phyloP scores from a whole-genome alignment of 64 coral and sea anemone species.

The Porites lutea region DNA sequence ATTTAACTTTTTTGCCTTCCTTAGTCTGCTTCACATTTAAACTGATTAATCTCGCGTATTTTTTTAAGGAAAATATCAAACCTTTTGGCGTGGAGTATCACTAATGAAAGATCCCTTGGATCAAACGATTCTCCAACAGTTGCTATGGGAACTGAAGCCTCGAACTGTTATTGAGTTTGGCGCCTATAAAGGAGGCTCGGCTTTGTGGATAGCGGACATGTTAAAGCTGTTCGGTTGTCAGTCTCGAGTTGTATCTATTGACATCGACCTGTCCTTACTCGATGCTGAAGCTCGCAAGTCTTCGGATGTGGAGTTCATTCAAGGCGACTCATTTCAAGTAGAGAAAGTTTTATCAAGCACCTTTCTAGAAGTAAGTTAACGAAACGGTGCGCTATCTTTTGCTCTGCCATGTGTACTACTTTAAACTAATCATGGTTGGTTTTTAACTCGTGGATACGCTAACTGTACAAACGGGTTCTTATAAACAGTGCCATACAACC shows the following conservation, averaged over 20 bases:
- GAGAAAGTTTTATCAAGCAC: background rate
- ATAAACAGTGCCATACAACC: too few species aligned
- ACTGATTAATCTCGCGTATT: background rate
- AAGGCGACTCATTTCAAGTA: background rate
- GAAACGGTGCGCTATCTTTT: too few species aligned
- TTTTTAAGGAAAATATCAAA: conserved; percentile 33
- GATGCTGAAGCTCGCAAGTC: conserved; percentile 5
- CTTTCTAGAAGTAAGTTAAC: background rate
- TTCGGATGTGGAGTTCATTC: background rate
- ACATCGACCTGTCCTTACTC: conserved; percentile 32
- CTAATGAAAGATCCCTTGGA: conserved; percentile 18
- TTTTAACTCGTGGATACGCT: too few species aligned
- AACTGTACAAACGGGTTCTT: too few species aligned
- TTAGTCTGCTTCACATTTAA: too few species aligned
- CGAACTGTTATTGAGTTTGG: conserved; percentile 43
- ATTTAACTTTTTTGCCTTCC: too few species aligned
- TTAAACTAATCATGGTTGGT: too few species aligned
- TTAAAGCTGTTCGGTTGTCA: conserved; percentile 19
- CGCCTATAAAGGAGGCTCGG: conserved; percentile 23
- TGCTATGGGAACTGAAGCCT: conserved; percentile 49
- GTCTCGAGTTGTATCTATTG: conserved; percentile 23
- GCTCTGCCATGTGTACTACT: too few species aligned
- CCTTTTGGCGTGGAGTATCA: conserved; percentile 7
- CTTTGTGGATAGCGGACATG: conserved; percentile 41
- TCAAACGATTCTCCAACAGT: conserved; percentile 4